Base-by-base conservation (phyloP, 2,113 vertebrate species). In the Nesogale talazaci region DNA sequence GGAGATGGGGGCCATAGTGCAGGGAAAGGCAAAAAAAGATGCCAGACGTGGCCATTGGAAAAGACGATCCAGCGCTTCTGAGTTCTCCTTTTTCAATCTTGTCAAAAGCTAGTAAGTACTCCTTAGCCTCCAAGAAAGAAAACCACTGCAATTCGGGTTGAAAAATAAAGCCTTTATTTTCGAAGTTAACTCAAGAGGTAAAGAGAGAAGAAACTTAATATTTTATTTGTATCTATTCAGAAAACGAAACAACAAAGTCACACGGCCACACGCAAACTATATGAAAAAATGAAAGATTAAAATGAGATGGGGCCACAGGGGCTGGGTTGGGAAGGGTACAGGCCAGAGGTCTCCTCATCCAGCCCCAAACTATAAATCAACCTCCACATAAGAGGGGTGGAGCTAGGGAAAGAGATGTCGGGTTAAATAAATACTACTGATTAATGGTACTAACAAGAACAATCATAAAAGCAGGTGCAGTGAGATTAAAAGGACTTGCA, bases 121-220 rank as follows among this genome's bases (percentile, higher is more conserved):
- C 46, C 81, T 94, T 83, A 87, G 29, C 29, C 23, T 86, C 69
- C 0, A 56, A 92, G 82, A 95, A 96, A 90, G 79, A 96, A 95
- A 95, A 94, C 88, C 31, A 95, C 46, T 69, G 88, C 34, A 23
- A 96, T 95, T 97, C 80, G 59, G 97, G 95, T 98, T 97, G 97
- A 98, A 98, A 98, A 98, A 98, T 98, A 98, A 98, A 98, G 79
- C 85, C 96, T 98, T 98, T 98, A 98, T 98, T 98, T 86, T 93
- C 95, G 97, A 91, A 92, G 86, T 76, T 83, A 95, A 94, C 93
- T 86, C 89, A 95, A 82, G 88, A 92, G 95, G 65, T 85, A 89
- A 61, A 59, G 74, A 82, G 91, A 93, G 67, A 84, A 85, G 92
- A 89, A 95, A 93, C 61, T 59, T 80, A 91, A 61, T 40, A 78